Percentiles rank a stretch among this genome's conserved stretches.
Evolutionary conservation across 2,888 invertebrate species (phyloP).

Genomic region (Antheraea yamamai): DNA sequence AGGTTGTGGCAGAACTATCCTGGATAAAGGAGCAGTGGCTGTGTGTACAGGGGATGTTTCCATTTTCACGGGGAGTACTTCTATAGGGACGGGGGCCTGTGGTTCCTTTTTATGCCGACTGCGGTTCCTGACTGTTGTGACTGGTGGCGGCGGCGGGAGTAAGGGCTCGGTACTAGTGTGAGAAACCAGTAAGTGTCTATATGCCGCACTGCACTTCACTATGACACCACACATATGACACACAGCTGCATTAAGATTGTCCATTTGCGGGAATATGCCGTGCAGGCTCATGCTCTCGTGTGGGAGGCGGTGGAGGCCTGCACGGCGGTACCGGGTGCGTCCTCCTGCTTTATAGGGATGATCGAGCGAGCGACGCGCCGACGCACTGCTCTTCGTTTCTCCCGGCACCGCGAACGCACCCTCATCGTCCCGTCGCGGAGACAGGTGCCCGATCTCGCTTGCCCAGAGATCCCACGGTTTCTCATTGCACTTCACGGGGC

Average conservation of each 20-base stretch:
- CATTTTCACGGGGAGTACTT: slow-evolving; percentile 62
- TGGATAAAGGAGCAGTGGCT: slow-evolving; percentile 65
- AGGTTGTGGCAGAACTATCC: slow-evolving; percentile 69
- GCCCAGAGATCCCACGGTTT: slow-evolving; percentile 80
- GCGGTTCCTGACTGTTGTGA: slow-evolving; percentile 54
- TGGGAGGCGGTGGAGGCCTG: slow-evolving; percentile 79
- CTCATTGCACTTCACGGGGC: slow-evolving; percentile 76
- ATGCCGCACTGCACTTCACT: slow-evolving; percentile 90
- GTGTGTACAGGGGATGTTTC: slow-evolving; percentile 64
- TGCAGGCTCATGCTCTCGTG: slow-evolving; percentile 87
- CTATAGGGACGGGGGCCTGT: slow-evolving; percentile 63
- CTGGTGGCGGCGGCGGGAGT: slow-evolving; percentile 72
- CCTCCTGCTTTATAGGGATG: slow-evolving; percentile 59
- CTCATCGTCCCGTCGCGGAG: slow-evolving; percentile 71
- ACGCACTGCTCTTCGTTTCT: slow-evolving; percentile 56
- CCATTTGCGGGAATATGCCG: slow-evolving; percentile 89
- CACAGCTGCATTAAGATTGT: slow-evolving; percentile 88
- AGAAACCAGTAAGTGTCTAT: slow-evolving; percentile 86
- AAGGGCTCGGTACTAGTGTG: slow-evolving; percentile 72
- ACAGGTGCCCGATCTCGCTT: slow-evolving; percentile 74
- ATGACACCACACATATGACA: slow-evolving; percentile 90
- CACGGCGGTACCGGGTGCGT: slow-evolving; percentile 58
- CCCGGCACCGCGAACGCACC: slow-evolving; percentile 56
- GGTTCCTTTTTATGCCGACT: slow-evolving; percentile 72
- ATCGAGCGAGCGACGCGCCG: slow-evolving; percentile 54